Base-by-base conservation (phyloP, 2,113 vertebrate species). In the Atrichornis clamosus region DNA sequence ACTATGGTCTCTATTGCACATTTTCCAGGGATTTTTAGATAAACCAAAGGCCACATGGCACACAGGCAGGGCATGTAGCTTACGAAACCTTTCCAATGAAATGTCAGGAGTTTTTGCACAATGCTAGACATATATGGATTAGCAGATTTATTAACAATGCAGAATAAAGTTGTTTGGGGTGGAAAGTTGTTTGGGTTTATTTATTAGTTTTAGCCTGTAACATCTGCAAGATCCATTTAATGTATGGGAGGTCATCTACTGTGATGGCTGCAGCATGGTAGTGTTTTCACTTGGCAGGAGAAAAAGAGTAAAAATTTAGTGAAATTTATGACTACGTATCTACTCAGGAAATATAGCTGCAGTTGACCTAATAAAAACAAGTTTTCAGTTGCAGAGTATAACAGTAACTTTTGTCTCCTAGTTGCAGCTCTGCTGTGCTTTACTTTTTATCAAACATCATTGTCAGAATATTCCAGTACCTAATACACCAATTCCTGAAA, bases 171-270 rank as follows among this genome's bases (percentile, higher is more conserved):
- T 58, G 2, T 28, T 68, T 60, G 10, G 10, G 9, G 1, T 15
- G 5, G 5, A 76, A 39, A 6, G 14, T 80, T 44, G 3, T 26
- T 62, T 33, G 3, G 2, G 4, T 0, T 1, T 39, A 47, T 49
- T 64, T 56, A 13, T 22, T 30, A 16, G 12, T 67, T 80, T 77
- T 55, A 39, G 47, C 7, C 14, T 60, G 9, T 9, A 79, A 30
- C 4, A 80, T 16, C 11, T 64, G 11, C 50, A 70, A 77, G 21
- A 35, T 39, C 10, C 2, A 41, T 64, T 80, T 50, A 56, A 47
- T 44, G 47, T 17, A 30, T 20, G 35, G 19, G 14, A 55, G 23
- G 23, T 37, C 55, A 24, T 76, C 10, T 68, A 46, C 18, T 42
- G 4, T 63, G 32, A 37, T 41, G 11, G 32, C 7, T 93, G 18